These are phyloP conservation scores for Ypsolopha scabrella DNA, from an alignment of 2,888 invertebrate genomes.

Conservation along the genomic window DNA sequence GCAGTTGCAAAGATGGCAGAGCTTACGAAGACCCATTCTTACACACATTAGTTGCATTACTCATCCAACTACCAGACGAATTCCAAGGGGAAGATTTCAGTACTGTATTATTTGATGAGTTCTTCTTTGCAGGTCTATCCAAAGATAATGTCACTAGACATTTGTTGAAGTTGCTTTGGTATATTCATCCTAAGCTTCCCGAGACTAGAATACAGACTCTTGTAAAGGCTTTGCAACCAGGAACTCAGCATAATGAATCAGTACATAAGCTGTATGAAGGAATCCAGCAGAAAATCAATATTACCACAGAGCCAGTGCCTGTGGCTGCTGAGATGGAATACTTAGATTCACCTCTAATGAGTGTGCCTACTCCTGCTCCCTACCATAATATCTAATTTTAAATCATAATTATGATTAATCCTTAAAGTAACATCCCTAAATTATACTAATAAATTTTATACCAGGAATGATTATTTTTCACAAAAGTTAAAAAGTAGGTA, in stretches of 20 bases:
- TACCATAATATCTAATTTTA: conserved; percentile 58
- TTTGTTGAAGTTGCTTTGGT: conserved; percentile 90
- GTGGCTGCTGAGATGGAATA: conserved; percentile 78
- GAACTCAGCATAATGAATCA: conserved; percentile 85
- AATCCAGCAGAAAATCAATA: conserved; percentile 82
- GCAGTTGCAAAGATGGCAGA: conserved; percentile 90
- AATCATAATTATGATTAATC: conserved; percentile 7
- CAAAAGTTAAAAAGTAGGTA: no score
- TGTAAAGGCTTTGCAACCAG: conserved; percentile 83
- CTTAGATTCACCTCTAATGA: conserved; percentile 86
- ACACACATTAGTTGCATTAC: conserved; percentile 87
- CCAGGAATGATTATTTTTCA: no score
- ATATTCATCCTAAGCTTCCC: conserved; percentile 88
- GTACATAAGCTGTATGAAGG: conserved; percentile 84
- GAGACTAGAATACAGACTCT: conserved; percentile 81
- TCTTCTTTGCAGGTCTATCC: conserved; percentile 89
- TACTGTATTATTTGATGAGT: conserved; percentile 95
- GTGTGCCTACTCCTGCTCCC: conserved; percentile 85
- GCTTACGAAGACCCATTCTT: conserved; percentile 96
- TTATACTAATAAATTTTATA: no score
- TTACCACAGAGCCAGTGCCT: conserved; percentile 74
- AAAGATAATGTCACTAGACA: conserved; percentile 94
- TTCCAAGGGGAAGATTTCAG: conserved; percentile 95
- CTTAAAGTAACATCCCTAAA: conserved; percentile 6
- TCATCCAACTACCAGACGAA: conserved; percentile 92